These are phyloP conservation scores for Caenorhabditis drosophilae DNA, from an alignment of 2,888 invertebrate species.

Conservation along the genomic window DNA sequence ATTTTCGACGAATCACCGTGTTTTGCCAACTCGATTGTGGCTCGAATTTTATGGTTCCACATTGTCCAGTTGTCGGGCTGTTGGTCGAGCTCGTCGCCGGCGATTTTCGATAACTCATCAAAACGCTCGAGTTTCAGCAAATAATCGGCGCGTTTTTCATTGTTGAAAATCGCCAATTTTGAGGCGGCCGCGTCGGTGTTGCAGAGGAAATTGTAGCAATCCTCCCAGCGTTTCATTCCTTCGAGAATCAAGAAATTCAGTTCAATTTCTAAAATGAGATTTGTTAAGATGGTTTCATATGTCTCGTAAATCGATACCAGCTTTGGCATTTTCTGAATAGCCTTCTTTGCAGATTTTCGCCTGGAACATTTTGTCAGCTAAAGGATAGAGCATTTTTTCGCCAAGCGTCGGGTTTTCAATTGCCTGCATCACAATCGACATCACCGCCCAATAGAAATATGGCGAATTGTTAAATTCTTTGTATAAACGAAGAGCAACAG, in stretches of 20 bases:
- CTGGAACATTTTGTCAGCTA: constrained; percentile 91
- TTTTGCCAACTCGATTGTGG: background rate
- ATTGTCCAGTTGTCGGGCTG: constrained; percentile 46
- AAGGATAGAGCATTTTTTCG: constrained; percentile 79
- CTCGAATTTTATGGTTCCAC: constrained; percentile 15
- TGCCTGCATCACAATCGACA: constrained; percentile 89
- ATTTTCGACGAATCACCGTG: background rate
- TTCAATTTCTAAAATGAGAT: too few relatives aligned
- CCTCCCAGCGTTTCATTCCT: constrained; percentile 75
- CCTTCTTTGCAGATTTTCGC: constrained; percentile 77
- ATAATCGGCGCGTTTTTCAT: constrained; percentile 13
- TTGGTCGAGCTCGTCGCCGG: constrained; percentile 1
- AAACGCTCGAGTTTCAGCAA: constrained; percentile 8
- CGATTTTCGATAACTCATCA: constrained; percentile 8
- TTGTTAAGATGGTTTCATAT: too few relatives aligned
- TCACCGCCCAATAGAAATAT: constrained; percentile 96
- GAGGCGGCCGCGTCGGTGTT: background rate
- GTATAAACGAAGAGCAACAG: constrained; percentile 86
- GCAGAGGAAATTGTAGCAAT: constrained; percentile 12
- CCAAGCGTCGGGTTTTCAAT: constrained; percentile 70
- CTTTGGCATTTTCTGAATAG: constrained; percentile 14
- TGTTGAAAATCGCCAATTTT: constrained; percentile 16
- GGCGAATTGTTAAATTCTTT: constrained; percentile 90
- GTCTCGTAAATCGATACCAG: too few relatives aligned
- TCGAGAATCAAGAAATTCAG: constrained; percentile 87